These are phyloP conservation scores for Myiotriccus ornatus DNA, from an alignment of 2,797 vertebrate genomes.

Conservation along the genomic window DNA sequence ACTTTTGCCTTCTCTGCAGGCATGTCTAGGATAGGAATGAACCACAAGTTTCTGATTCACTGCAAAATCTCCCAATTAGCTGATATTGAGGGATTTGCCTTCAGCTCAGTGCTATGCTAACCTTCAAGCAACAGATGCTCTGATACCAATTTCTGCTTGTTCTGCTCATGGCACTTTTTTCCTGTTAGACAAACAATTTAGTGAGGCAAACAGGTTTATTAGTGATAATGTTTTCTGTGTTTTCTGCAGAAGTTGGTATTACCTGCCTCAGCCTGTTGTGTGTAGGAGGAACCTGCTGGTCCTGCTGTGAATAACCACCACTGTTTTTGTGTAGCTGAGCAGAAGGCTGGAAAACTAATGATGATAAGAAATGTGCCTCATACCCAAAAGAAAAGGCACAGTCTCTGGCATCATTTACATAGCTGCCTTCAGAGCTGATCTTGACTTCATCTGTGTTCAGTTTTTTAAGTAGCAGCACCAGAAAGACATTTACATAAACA, in stretches of 20 bases:
- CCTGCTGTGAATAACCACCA: conserved; percentile 22
- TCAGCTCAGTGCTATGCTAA: neutral
- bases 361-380: neutral
- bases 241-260: neutral
- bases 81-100: neutral
- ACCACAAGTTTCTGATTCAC: neutral
- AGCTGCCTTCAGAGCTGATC: neutral
- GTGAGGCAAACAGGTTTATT: neutral
- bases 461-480: neutral
- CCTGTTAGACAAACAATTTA: neutral
- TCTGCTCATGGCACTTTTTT: neutral
- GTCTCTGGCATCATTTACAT: neutral
- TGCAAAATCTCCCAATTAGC: neutral
- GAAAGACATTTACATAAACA: neutral
- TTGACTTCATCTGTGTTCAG: neutral
- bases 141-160: neutral
- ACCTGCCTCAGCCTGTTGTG: conserved; percentile 2
- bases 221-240: neutral
- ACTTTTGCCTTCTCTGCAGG: neutral
- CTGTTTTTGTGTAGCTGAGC: neutral
- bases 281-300: conserved; percentile 3
- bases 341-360: neutral
- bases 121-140: neutral
- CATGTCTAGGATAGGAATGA: neutral
- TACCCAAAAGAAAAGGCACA: neutral